Evolutionary conservation across 2,888 invertebrate genomes (phyloP), one percentile per base, ranked within the genome.

Genomic region (Drosophila phalerata): DNA sequence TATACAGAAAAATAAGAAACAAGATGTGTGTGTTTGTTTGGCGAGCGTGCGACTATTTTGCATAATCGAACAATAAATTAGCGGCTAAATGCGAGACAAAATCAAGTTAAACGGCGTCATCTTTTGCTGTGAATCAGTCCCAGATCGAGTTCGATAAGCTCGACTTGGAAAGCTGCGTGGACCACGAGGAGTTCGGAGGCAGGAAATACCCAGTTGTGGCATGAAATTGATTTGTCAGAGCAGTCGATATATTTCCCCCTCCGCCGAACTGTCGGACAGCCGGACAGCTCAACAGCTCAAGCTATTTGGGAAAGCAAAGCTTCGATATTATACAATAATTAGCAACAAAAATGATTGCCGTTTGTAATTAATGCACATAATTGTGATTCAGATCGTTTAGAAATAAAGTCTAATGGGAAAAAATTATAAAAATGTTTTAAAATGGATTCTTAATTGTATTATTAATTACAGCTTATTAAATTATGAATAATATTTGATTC

Each of bases 381-480:
- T 85, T 84, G 83, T 68, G 45, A 73, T 71, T 85, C 84, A 85
- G 79, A 82, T 80, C 77, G 81, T 76, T 77, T 77, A 61, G 65
- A 75, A 69, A 55, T 47, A 57, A 62, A 61, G 51, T 77, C 53
- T 60, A 77, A 77, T 80, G 81, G 77, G 53, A 65, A 81, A 72
- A 68, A 72, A 73, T 76, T 76, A 69, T 71, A 76, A 65, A 86
- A 82, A 75, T 89, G 82, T 69, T 84, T 89, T 79, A 60, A 79
- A 84, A 89, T 89, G 64, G 71, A 73, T 81, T 89, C 62, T 72
- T 85, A 89, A 84, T 89, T 89, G 84, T 85, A 85, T 90, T 88
- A 90, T 86, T 90, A 86, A 90, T 84, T 90, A 73, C 76, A 76
- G 72, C 81, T 88, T 72, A 88, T 86, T 86, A 75, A 88, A 86